Evolutionary conservation across 1,140 invertebrate species (phyloP), one percentile per base, ranked within the genome.

Genomic region (Parasteatoda tepidariorum): DNA sequence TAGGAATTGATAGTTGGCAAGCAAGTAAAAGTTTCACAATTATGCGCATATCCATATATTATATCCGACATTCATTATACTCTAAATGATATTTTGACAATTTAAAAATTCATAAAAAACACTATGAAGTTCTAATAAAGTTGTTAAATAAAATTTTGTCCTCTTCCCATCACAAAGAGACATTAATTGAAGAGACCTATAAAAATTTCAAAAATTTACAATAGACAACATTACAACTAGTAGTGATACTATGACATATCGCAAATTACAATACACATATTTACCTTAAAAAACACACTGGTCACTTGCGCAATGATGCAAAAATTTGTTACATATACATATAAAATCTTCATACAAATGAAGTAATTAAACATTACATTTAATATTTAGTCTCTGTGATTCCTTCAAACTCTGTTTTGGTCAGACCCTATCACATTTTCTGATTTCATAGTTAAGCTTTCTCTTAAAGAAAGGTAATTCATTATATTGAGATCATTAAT

Each of bases 221-320:
- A 15, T 26, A 30, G 61, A 30, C 11, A 15, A 31, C 24, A 26
- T 15, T 26, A 64, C 61, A 64, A 13, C 61, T 64, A 30, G 28
- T 48, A 13, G 18, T 48, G 9, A 13, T 13, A 48, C 38, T 48
- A 48, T 59, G 57, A 59, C 57, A n/a, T n/a, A 66, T 33, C 15
- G 11, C 62, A 54, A 55, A 34, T 54, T 54, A 82, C 78, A 48
- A 38, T 30, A 70, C 78, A 41, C 78, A 82, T 54, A 70, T 33
- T 48, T 70, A 70, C 38, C 41, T 61, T 82, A 70, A 24, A 82
- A 82, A 82, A 82, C 78, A 82, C 78, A 71, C 78, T 59, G 55
- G 24, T 70, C 66, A 70, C 54, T 38, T 82, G 48, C 54, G 38
- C 78, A 70, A 31, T 54, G 15, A 68, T 38, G 22, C 54, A 62